Evolutionary conservation across 2,113 vertebrate genomes (phyloP).

Genomic region (Ageneiosus marmoratus): DNA sequence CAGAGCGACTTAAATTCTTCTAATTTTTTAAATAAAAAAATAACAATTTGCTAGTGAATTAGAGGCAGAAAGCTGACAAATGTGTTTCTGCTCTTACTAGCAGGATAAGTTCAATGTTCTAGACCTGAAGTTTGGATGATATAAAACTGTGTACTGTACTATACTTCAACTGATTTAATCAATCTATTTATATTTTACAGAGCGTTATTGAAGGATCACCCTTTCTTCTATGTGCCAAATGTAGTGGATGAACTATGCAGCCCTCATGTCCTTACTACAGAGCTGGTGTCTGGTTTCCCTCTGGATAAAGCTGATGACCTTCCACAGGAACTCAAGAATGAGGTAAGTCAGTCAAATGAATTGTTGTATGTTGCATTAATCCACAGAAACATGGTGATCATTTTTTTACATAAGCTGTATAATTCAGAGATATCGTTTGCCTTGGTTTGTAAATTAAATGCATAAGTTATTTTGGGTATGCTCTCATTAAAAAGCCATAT

Average conservation of each 20-base stretch:
- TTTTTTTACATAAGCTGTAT: background rate
- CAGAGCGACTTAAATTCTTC: no score
- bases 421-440: background rate
- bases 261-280: slow-evolving; percentile 84
- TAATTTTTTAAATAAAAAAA: no score
- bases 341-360: slow-evolving; percentile 68
- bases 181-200: slow-evolving; percentile 63
- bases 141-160: background rate
- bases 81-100: no score
- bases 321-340: slow-evolving; percentile 86
- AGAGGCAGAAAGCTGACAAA: no score
- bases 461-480: background rate
- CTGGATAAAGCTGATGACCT: slow-evolving; percentile 85
- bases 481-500: background rate
- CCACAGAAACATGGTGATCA: background rate
- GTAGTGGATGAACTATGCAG: slow-evolving; percentile 88
- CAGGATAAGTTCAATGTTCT: background rate
- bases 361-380: background rate
- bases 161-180: background rate
- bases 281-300: slow-evolving; percentile 87
- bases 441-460: background rate
- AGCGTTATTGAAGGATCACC: slow-evolving; percentile 85
- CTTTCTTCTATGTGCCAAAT: slow-evolving; percentile 86
- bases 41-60: no score
- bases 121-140: background rate